These are phyloP conservation scores for Barnardius zonarius DNA, from an alignment of 2,113 vertebrate genomes.

Conservation along the genomic window DNA sequence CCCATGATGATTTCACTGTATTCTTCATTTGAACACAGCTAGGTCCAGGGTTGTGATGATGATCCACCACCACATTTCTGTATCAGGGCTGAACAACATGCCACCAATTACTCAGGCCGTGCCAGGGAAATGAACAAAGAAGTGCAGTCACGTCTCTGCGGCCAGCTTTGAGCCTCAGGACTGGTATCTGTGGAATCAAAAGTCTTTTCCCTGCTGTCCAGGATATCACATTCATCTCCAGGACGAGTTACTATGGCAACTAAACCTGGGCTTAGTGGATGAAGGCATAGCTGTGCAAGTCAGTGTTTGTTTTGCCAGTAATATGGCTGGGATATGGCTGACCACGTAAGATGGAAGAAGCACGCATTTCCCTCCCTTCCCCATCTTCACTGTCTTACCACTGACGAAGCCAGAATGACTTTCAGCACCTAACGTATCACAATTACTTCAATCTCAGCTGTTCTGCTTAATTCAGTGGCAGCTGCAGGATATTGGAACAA, in stretches of 20 bases:
- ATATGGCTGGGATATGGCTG: neutral
- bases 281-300: slow-evolving; percentile 28
- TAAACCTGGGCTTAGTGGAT: slow-evolving; percentile 47
- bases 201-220: slow-evolving; percentile 32
- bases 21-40: neutral
- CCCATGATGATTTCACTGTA: neutral
- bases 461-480: neutral
- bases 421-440: neutral
- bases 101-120: neutral
- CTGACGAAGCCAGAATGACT: neutral
- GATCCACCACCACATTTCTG: neutral
- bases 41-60: neutral
- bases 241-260: slow-evolving; percentile 55
- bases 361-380: neutral
- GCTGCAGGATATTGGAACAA: neutral
- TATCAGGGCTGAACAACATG: neutral
- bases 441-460: neutral
- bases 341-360: neutral
- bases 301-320: slow-evolving; percentile 17
- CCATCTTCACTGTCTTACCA: neutral
- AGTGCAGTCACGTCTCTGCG: neutral
- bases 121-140: slow-evolving; percentile 13
- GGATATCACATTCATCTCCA: slow-evolving; percentile 44
- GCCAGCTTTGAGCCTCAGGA: neutral
- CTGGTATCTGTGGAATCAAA: slow-evolving; percentile 24